phyloP scores from a whole-genome alignment of 1,140 invertebrate species.

The fruit fly (Drosophila melanogaster) region Release_6_plus_ISO1_MT NT_033779.5:11422501-11423000 shows the following conservation, averaged over 20 bases:
- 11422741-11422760: constrained; percentile 34
- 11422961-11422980: constrained; percentile 18
- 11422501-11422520: constrained; percentile 34
- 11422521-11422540: constrained; percentile 73
- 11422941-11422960: too few species aligned
- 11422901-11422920: too few species aligned
- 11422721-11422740: constrained; percentile 64
- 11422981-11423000: constrained; percentile 46
- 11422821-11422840: too few species aligned
- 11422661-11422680: constrained; percentile 37
- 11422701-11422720: constrained; percentile 78
- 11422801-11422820: too few species aligned
- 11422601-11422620: constrained; percentile 45
- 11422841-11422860: too few species aligned
- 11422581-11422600: constrained; percentile 62
- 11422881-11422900: too few species aligned
- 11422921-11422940: too few species aligned
- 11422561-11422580: constrained; percentile 18
- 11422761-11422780: constrained; percentile 22
- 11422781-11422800: background rate
- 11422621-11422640: constrained; percentile 24
- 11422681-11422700: constrained; percentile 81
- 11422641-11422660: constrained; percentile 21
- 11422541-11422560: constrained; percentile 51
- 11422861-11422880: too few species aligned